Evolutionary conservation across 2,888 invertebrate species (phyloP), one percentile per base, ranked within the genome.

Genomic region (Mythimna pallens): DNA sequence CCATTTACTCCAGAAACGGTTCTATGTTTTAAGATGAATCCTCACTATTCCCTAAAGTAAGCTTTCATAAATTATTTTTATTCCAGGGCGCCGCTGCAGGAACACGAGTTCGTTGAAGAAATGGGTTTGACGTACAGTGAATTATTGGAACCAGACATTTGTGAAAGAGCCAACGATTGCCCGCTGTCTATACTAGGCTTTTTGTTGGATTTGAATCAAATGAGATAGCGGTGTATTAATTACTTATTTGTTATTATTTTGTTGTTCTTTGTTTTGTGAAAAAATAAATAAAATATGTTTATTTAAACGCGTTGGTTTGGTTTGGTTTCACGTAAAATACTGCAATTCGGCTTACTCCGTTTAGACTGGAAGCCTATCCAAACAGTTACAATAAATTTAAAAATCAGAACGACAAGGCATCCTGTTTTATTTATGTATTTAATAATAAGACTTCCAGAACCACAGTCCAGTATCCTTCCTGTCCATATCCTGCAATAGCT

Each of bases 31-130:
- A 58, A 63, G 40, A 72, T 40, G 50, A 62, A 65, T 78, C n/a
- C 36, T 40, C 63, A 61, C 68, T 65, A 64, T 63, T 50, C 54
- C 80, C 25, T 30, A 62, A 63, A 70, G 70, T 66, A 72, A 58
- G 70, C 62, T 65, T 72, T 69, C 59, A 82, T 83, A 83, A 72
- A 80, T 80, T 76, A 76, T 80, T 89, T 84, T 89, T 72, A 85
- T 92, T 91, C 59, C 91, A 94, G 94, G 72, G 92, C 92, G 3
- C 93, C 93, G 62, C 76, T 91, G 58, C 88, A 93, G 54, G 94
- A 94, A 66, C 86, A 89, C 57, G 92, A 92, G 52, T 94, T 94
- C 77, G 80, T 86, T 52, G 86, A 92, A 70, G 94, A 94, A 92
- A 86, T 94, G 64, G 86, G 87, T 14, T 83, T 88, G 63, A 83